phyloP scores from a whole-genome alignment of 2,113 vertebrate genomes.

The Leptodactylus fuscus region DNA sequence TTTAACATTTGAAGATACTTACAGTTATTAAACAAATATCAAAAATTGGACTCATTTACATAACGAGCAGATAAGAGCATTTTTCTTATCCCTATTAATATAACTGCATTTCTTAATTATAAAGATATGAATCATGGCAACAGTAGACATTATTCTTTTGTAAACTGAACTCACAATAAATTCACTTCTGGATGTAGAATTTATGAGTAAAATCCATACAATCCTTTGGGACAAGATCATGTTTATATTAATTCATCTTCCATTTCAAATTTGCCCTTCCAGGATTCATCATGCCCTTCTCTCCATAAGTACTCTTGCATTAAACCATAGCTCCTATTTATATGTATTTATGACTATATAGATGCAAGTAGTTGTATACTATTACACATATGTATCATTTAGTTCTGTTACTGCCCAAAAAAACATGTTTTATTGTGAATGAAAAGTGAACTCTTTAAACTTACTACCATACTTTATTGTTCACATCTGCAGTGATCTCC shows the following conservation, averaged over 20 bases:
- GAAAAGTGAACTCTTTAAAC: no score
- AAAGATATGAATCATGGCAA: slow-evolving; percentile 51
- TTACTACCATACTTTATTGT: no score
- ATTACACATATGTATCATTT: no score
- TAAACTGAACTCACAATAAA: slow-evolving; percentile 25
- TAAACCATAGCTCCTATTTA: neutral
- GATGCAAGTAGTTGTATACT: no score
- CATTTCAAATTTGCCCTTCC: slow-evolving; percentile 10
- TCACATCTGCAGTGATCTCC: no score
- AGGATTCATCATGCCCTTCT: neutral
- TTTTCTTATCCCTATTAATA: slow-evolving; percentile 52
- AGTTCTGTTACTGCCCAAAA: no score
- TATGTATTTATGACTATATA: neutral
- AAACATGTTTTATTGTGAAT: no score
- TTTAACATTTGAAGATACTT: slow-evolving; percentile 16
- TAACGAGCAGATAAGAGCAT: slow-evolving; percentile 42
- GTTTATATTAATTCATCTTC: slow-evolving; percentile 14
- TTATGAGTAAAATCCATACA: slow-evolving; percentile 24
- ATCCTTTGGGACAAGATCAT: slow-evolving; percentile 9
- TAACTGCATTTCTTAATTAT: slow-evolving; percentile 54
- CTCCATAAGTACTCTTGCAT: neutral
- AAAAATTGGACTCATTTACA: slow-evolving; percentile 46
- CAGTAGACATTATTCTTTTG: slow-evolving; percentile 31
- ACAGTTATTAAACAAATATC: slow-evolving; percentile 19
- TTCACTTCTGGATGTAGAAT: slow-evolving; percentile 2